Conservation (phyloP, 2,113 vertebrate genomes). For the Urocynchramus pylzowi region DNA sequence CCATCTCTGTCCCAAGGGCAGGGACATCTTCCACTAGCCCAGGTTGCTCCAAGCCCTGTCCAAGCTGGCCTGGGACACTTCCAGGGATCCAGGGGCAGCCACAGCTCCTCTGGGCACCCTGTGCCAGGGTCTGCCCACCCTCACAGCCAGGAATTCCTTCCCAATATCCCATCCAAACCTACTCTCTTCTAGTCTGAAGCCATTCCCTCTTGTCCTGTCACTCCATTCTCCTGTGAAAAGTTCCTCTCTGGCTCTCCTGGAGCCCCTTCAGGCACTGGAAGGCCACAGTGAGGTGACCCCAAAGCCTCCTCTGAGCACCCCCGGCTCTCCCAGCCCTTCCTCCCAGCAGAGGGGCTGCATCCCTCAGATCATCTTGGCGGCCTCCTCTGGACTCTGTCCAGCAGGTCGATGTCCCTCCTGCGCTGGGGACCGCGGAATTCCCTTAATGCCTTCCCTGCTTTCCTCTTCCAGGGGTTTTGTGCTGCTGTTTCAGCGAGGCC, state of each 20-base stretch:
- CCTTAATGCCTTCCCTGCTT: not conserved
- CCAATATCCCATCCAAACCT: not conserved
- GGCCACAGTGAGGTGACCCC: fast-evolving
- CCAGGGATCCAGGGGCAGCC: not conserved
- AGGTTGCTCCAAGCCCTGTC: fast-evolving
- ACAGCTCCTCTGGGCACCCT: not conserved
- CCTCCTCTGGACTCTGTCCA: not conserved
- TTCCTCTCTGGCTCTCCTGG: too few species aligned
- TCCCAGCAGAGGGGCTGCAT: not conserved
- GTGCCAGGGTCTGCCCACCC: fast-evolving
- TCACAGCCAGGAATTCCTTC: not conserved
- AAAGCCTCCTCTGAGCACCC: not conserved
- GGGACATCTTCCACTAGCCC: not conserved
- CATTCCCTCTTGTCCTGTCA: not conserved
- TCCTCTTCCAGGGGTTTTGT: fast-evolving
- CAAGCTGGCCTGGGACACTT: fast-evolving
- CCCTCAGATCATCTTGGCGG: not conserved
- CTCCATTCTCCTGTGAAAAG: not conserved
- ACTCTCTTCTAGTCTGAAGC: not conserved
- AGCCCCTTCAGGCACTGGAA: not conserved
- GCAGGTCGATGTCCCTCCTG: not conserved
- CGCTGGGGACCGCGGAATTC: not conserved
- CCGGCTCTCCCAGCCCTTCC: not conserved
- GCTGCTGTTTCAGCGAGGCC: not conserved
- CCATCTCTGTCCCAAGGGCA: not conserved